Conservation (phyloP, 2,113 vertebrate species). For the Gobiocypris rarus region DNA sequence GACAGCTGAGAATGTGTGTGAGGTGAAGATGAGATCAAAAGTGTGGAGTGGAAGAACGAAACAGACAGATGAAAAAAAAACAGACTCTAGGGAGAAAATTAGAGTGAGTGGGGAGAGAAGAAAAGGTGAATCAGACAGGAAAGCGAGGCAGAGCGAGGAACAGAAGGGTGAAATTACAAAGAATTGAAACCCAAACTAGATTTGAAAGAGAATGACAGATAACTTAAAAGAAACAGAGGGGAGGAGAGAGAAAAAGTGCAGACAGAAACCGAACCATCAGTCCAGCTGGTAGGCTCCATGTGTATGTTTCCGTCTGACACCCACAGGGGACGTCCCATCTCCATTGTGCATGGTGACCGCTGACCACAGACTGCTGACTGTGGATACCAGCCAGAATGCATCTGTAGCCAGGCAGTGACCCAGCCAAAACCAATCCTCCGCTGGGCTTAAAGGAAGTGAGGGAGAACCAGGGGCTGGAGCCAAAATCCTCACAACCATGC, state of each 20-base stretch:
- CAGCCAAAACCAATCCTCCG: constrained; percentile 52
- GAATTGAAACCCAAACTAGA: constrained; percentile 32
- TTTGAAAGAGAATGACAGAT: constrained; percentile 13
- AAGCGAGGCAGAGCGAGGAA: constrained; percentile 41
- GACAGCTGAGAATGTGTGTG: constrained; percentile 2
- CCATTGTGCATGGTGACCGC: constrained; percentile 44
- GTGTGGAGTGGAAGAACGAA: constrained; percentile 48
- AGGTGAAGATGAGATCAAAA: constrained; percentile 17
- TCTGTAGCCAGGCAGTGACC: constrained; percentile 47
- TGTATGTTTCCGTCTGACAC: constrained; percentile 25
- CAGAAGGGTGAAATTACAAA: constrained; percentile 52
- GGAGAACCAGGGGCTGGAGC: constrained; percentile 29
- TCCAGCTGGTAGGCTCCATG: constrained; percentile 55
- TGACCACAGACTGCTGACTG: constrained; percentile 47
- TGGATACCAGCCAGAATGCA: constrained; percentile 48
- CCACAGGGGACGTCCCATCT: constrained; percentile 26
- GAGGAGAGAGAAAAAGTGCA: constrained; percentile 32
- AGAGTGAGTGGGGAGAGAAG: constrained; percentile 44
- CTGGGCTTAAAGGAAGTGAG: constrained; percentile 14
- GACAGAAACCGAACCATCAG: constrained; percentile 68
- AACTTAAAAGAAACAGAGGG: constrained; percentile 21
- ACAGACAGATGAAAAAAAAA: constrained; percentile 41
- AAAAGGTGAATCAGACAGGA: constrained; percentile 58
- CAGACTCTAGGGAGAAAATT: constrained; percentile 38
- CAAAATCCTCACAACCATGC: background rate